phyloP scores from a whole-genome alignment of 2,888 invertebrate species.

The Melieria crassipennis region DNA sequence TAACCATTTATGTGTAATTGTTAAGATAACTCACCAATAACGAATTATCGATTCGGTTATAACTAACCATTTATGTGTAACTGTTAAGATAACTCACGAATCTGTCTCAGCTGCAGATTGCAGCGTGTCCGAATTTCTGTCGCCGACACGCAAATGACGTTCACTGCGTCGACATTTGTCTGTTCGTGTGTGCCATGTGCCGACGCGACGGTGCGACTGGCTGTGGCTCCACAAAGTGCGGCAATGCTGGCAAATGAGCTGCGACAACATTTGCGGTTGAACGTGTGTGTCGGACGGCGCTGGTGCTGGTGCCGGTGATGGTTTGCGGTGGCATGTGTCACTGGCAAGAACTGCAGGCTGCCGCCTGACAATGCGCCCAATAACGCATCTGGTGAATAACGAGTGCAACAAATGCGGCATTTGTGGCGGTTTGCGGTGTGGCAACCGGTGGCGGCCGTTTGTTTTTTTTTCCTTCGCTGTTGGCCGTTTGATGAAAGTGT shows the following conservation, averaged over 20 bases:
- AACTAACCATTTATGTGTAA: no score
- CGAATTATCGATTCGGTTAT: no score
- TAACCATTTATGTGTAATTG: no score
- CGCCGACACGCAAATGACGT: no score
- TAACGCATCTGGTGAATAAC: constrained; percentile 23
- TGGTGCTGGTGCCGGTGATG: constrained; percentile 16
- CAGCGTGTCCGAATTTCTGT: no score
- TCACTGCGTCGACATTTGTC: no score
- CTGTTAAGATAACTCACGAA: no score
- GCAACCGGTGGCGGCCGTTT: constrained; percentile 28
- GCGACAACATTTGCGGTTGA: constrained; percentile 12
- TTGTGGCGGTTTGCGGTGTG: constrained; percentile 29
- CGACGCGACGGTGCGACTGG: no score
- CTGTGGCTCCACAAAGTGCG: neutral
- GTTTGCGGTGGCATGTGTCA: constrained; percentile 37
- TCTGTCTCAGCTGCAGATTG: no score
- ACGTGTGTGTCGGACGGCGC: neutral
- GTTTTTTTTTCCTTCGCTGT: neutral
- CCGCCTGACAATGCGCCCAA: neutral
- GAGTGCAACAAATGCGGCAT: constrained; percentile 23
- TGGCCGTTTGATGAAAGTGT: neutral
- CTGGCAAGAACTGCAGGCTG: constrained; percentile 10
- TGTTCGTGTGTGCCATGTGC: no score
- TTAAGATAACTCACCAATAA: no score
- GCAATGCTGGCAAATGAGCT: constrained; percentile 18